Conservation (phyloP, 2,113 vertebrate species). For the Perca schrenkii region DNA sequence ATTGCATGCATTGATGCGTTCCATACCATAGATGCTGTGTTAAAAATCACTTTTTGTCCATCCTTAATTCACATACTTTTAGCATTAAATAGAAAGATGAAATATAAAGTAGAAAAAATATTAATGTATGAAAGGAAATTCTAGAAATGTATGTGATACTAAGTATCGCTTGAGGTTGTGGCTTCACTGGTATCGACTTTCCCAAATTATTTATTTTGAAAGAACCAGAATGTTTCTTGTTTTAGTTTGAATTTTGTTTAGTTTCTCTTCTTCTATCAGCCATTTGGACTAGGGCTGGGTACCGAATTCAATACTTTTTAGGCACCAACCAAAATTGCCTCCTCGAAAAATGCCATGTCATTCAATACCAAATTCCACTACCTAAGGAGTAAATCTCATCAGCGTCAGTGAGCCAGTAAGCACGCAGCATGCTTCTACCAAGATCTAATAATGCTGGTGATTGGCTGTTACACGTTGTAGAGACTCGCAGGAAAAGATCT, state of each 20-base stretch:
- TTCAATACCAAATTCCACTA: too few relatives aligned
- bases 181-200: neutral
- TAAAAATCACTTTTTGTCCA: constrained; percentile 84
- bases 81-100: constrained; percentile 76
- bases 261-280: constrained; percentile 13
- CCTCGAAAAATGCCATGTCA: too few relatives aligned
- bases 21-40: constrained; percentile 88
- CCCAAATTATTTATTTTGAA: constrained; percentile 25
- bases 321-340: too few relatives aligned
- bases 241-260: constrained; percentile 13
- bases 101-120: constrained; percentile 75
- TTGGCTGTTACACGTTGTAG: too few relatives aligned
- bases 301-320: too few relatives aligned
- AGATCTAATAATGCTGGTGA: too few relatives aligned
- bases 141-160: constrained; percentile 58
- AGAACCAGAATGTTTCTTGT: neutral
- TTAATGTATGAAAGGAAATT: constrained; percentile 67
- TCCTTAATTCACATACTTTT: constrained; percentile 73
- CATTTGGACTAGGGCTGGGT: neutral
- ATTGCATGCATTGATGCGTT: constrained; percentile 90
- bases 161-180: constrained; percentile 10
- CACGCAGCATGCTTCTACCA: too few relatives aligned
- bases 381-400: too few relatives aligned
- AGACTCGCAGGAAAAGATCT: too few relatives aligned
- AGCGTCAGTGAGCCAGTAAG: too few relatives aligned